Base-by-base conservation (phyloP, 1,140 invertebrate genomes). In the Papilio glaucus region DNA sequence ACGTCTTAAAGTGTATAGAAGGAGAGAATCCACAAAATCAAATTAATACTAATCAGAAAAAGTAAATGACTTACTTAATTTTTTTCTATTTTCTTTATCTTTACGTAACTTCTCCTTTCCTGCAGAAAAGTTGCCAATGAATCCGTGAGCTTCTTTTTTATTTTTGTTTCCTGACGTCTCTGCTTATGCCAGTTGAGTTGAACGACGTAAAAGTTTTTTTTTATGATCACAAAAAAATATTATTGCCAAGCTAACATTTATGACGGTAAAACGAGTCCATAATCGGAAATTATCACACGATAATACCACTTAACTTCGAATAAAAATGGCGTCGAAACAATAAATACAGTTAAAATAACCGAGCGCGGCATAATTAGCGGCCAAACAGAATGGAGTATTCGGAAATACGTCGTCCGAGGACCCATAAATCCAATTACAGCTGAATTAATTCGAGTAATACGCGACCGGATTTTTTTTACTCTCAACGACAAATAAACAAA, bases 351-450 rank as follows among this genome's bases (percentile, higher is more conserved):
- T 85, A 82, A 86, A 89, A 89, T 87, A 79, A 82, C 78, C 68
- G 68, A 10, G 63, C 72, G 76, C 76, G 78, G 75, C 79, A 83
- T 88, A 88, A 88, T 88, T 88, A 87, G 85, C 80, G 67, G 71
- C 84, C 82, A 78, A 80, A 84, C 82, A 79, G 71, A 60, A 60
- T 41, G 3, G 80, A 69, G 80, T 78, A 76, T 85, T 85, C 80
- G 80, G 77, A 80, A 82, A 81, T 82, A 81, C 78, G 74, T 74
- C 21, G 63, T 57, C 39, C 67, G 26, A 61, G 72, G 77, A 77
- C 67, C 85, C 80, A 88, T 89, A 89, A 89, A 88, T 89, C 80
- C 87, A 88, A 88, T 89, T 88, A 89, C 84, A 86, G 72, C 76
- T 83, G 81, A 89, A 89, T 89, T 86, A 87, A 89, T 86, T 84